Evolutionary conservation across 2,797 vertebrate genomes (phyloP), one percentile per base, ranked within the genome.

Genomic region (Hyperoplus immaculatus): DNA sequence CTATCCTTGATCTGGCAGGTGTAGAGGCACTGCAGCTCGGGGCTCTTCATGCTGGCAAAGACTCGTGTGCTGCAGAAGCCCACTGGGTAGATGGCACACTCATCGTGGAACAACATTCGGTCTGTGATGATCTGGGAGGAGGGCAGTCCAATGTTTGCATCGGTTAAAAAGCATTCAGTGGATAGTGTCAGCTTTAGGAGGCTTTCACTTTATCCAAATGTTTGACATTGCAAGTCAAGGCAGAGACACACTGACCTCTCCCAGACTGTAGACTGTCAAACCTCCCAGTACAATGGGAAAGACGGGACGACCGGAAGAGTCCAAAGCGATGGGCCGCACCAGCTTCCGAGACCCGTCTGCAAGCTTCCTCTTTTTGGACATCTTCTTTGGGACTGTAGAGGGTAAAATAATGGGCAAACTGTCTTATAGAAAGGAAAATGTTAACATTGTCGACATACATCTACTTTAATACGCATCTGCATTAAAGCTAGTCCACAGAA

Each of bases 1-100:
- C 96, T 94, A 0, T 97, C 96, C 81, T 97, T 97, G 80, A 98
- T 97, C 80, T 97, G 97, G 88, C 97, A 99, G 54, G 97, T 98
- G 77, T 97, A 98, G 0, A 98, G 95, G 83, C 97, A 97, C 89
- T 96, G 95, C 84, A 95, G 96, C 29, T 95, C 95, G 0, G 96
- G 95, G 78, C 77, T 94, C 80, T 94, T 96, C 94, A 96, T 93
- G 78, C 97, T 97, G 90, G 95, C 95, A 15, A 96, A 97, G 18
- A 96, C 78, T 5, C 97, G 92, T 0, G 97, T 98, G 88, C 97
- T 98, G 87, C 96, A 97, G 93, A 96, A 98, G 10, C 97, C 97
- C 69, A 96, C 96, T 0, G 97, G 97, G 83, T 97, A 97, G 92
- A 96, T 96, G 87, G 96, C 95, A 2, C 77, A 90, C 83, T 97